These are phyloP conservation scores for Pelochelys cantorii DNA, from an alignment of 2,797 vertebrate genomes.

Conservation along the genomic window DNA sequence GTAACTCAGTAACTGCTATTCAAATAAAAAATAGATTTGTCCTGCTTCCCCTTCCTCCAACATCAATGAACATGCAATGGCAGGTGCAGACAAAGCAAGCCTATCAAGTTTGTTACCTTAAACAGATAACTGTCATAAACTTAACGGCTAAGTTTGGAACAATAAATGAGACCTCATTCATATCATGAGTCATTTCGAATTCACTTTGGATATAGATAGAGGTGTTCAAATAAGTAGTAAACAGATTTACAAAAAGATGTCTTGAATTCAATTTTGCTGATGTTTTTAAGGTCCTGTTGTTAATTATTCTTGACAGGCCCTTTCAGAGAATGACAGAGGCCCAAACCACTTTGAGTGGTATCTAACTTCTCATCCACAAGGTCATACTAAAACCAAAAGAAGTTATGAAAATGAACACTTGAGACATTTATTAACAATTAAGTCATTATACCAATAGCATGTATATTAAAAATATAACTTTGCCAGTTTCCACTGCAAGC, in stretches of 20 bases:
- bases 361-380: too few species aligned
- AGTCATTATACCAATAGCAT: too few species aligned
- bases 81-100: slow-evolving; percentile 71
- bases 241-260: neutral
- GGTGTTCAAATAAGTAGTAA: neutral
- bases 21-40: slow-evolving; percentile 77
- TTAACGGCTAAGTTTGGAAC: neutral
- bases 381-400: too few species aligned
- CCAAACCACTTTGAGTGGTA: too few species aligned
- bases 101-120: neutral
- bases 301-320: accelerated
- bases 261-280: neutral
- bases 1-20: slow-evolving; percentile 77
- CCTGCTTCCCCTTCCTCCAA: slow-evolving; percentile 48
- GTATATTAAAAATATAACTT: too few species aligned
- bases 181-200: neutral
- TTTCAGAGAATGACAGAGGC: too few species aligned
- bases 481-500: too few species aligned
- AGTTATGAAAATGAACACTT: too few species aligned
- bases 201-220: neutral
- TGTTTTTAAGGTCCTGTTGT: neutral
- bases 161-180: neutral
- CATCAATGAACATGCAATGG: slow-evolving; percentile 69
- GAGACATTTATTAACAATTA: too few species aligned
- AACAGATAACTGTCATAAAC: neutral